Conservation (phyloP, 2,113 vertebrate genomes). For the Xenus cinereus region DNA sequence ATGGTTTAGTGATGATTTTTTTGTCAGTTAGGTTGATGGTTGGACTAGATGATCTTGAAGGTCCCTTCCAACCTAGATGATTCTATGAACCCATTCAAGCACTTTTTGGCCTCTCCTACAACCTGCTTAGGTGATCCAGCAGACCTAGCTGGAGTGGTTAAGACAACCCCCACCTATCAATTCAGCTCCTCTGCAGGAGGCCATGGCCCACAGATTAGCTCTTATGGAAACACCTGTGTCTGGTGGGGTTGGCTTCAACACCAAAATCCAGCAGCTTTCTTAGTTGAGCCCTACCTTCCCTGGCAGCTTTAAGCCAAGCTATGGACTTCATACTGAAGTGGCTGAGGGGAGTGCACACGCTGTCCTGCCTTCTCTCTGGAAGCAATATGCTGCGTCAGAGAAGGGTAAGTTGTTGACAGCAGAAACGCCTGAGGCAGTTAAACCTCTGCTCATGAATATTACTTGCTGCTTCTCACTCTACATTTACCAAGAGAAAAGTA, state of each 20-base stretch:
- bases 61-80: too few relatives aligned
- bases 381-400: neutral
- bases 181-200: neutral
- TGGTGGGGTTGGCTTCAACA: neutral
- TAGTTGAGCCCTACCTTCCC: neutral
- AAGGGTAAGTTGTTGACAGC: neutral
- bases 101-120: neutral
- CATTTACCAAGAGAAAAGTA: neutral
- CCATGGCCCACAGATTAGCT: neutral
- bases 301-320: neutral
- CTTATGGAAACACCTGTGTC: neutral
- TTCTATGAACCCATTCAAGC: neutral
- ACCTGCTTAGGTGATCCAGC: neutral
- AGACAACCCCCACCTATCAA: neutral
- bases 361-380: neutral
- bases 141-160: neutral
- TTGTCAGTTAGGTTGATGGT: too few relatives aligned
- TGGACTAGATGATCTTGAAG: too few relatives aligned
- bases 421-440: neutral
- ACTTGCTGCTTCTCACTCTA: neutral
- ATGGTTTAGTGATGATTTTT: too few relatives aligned
- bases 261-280: neutral
- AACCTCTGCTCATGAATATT: neutral
- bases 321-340: neutral
- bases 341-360: neutral